phyloP scores from a whole-genome alignment of 2,113 vertebrate genomes.

The Hypanus sabinus region DNA sequence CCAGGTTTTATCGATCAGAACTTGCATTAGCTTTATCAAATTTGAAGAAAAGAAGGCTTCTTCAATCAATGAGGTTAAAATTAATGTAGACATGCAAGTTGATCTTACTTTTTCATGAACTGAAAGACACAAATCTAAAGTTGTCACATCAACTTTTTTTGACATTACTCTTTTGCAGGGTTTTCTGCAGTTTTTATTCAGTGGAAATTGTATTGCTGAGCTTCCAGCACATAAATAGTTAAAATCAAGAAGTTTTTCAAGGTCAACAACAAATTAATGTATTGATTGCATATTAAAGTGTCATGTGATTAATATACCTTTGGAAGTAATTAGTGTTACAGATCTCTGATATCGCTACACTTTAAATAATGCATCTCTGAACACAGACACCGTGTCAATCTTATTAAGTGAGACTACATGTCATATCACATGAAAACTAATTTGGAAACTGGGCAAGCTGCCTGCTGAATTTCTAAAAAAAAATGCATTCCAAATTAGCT shows the following conservation, averaged over 20 bases:
- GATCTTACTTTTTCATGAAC: not conserved
- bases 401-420: slow-evolving; percentile 60
- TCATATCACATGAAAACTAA: slow-evolving; percentile 61
- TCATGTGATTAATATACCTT: slow-evolving; percentile 58
- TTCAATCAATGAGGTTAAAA: not conserved
- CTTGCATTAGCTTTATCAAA: not conserved
- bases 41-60: not conserved
- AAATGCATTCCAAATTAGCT: slow-evolving; percentile 24
- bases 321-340: slow-evolving; percentile 55
- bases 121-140: not conserved
- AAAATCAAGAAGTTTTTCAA: slow-evolving; percentile 53
- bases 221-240: slow-evolving; percentile 37
- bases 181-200: slow-evolving; percentile 9
- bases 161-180: not conserved
- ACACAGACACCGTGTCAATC: slow-evolving; percentile 60
- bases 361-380: slow-evolving; percentile 61
- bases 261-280: slow-evolving; percentile 54
- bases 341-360: slow-evolving; percentile 50
- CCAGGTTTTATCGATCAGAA: too few species aligned
- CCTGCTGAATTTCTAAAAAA: slow-evolving; percentile 46
- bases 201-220: not conserved
- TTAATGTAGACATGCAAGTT: not conserved
- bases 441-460: slow-evolving; percentile 65
- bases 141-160: not conserved
- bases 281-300: slow-evolving; percentile 61